Conservation (phyloP, 2,888 invertebrate species). For the Caenorhabditis macrosperma region DNA sequence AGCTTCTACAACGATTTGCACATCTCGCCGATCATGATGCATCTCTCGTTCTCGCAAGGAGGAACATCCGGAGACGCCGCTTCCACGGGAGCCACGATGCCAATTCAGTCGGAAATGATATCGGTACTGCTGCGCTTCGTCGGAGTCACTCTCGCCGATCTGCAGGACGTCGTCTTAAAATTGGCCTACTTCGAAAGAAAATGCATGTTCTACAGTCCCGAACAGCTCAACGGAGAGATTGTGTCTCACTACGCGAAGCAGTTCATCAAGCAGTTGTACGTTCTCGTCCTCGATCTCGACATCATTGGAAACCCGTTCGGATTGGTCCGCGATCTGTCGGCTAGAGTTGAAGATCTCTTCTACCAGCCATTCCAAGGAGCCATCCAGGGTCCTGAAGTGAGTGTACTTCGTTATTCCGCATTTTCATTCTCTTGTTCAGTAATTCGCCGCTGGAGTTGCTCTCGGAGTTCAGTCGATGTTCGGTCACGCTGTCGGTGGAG, state of each 20-base stretch:
- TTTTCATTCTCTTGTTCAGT: constrained; percentile 81
- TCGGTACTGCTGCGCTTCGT: constrained; percentile 94
- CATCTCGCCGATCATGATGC: constrained; percentile 97
- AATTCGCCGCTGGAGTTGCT: constrained; percentile 97
- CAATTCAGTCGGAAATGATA: constrained; percentile 84
- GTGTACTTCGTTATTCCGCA: neutral
- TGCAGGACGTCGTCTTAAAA: constrained; percentile 98
- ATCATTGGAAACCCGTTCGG: constrained; percentile 99
- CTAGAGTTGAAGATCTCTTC: constrained; percentile 97
- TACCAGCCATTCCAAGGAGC: constrained; percentile 99
- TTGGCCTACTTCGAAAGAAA: constrained; percentile 85
- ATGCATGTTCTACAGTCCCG: constrained; percentile 90
- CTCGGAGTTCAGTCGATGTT: too few species aligned
- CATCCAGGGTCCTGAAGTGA: constrained; percentile 94
- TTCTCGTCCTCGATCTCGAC: constrained; percentile 95
- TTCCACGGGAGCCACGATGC: constrained; percentile 76
- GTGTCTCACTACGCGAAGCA: constrained; percentile 92
- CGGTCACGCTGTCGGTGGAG: too few species aligned
- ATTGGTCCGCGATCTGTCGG: constrained; percentile 92
- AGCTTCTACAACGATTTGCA: constrained; percentile 94
- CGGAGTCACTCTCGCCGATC: constrained; percentile 96
- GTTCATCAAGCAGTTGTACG: constrained; percentile 87
- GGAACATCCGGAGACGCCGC: constrained; percentile 84
- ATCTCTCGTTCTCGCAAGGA: constrained; percentile 95
- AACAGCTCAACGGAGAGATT: constrained; percentile 89